phyloP scores from a whole-genome alignment of 1,140 invertebrate species.

The Pseudomyrmex pallidus region DNA sequence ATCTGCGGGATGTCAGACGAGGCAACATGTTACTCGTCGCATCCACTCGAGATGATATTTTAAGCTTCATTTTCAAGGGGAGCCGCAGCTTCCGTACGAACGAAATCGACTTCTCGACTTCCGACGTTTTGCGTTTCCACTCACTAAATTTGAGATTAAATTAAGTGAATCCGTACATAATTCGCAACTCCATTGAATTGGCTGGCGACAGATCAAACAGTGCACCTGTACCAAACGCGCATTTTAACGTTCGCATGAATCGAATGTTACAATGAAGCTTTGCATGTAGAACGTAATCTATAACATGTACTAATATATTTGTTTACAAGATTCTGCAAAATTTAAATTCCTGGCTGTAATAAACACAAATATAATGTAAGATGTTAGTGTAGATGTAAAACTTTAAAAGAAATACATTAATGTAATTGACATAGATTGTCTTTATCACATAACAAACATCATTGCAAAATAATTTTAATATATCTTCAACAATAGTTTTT shows the following conservation, averaged over 20 bases:
- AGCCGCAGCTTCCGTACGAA: slow-evolving; percentile 39
- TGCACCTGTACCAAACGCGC: slow-evolving; percentile 6
- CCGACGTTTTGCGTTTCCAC: slow-evolving; percentile 64
- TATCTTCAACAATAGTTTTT: background rate
- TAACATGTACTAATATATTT: background rate
- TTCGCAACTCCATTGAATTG: slow-evolving; percentile 31
- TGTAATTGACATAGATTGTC: background rate
- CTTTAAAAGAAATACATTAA: background rate
- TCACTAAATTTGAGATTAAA: slow-evolving; percentile 77
- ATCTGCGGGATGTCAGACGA: slow-evolving; percentile 54
- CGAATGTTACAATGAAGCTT: slow-evolving; percentile 19
- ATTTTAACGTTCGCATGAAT: slow-evolving; percentile 29
- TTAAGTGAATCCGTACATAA: slow-evolving; percentile 56
- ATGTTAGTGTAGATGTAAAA: background rate
- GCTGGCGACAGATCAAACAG: slow-evolving; percentile 25
- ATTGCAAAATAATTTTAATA: background rate
- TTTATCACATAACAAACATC: background rate
- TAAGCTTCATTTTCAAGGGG: slow-evolving; percentile 72
- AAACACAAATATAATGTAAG: background rate
- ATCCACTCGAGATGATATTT: slow-evolving; percentile 69
- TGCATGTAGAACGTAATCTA: background rate
- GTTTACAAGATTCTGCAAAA: background rate
- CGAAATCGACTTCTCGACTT: slow-evolving; percentile 27
- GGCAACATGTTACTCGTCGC: slow-evolving; percentile 62
- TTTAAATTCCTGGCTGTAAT: background rate